phyloP scores from a whole-genome alignment of 2,888 invertebrate species.

The Hecatera dysodea region DNA sequence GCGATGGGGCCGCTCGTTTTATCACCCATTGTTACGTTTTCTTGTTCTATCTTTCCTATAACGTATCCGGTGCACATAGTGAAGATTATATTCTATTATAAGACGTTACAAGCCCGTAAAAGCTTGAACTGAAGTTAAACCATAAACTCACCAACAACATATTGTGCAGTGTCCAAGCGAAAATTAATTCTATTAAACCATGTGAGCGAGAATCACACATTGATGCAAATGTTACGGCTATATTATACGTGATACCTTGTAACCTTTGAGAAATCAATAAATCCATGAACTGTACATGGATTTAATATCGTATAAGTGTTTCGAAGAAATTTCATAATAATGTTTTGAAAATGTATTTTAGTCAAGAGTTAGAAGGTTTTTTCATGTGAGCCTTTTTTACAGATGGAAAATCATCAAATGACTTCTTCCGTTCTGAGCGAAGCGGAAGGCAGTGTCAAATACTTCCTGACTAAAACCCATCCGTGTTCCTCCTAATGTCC shows the following conservation, averaged over 20 bases:
- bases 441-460: too few species aligned
- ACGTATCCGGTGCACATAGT: too few species aligned
- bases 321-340: background rate
- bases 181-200: background rate
- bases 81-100: too few species aligned
- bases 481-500: too few species aligned
- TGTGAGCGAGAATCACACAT: slow-evolving; percentile 17
- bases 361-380: too few species aligned
- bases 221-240: slow-evolving; percentile 28
- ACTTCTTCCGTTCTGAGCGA: too few species aligned
- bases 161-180: background rate
- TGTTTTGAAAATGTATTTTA: background rate
- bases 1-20: too few species aligned
- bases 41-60: too few species aligned
- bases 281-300: background rate
- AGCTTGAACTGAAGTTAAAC: background rate
- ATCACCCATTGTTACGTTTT: too few species aligned
- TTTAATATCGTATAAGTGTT: background rate
- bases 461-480: too few species aligned
- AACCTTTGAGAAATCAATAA: slow-evolving; percentile 38
- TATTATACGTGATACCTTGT: slow-evolving; percentile 24
- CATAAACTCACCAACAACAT: background rate
- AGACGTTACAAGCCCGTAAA: background rate
- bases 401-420: too few species aligned
- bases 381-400: too few species aligned